Percentiles rank a stretch among this genome's conserved stretches.
Evolutionary conservation across 2,113 vertebrate species (phyloP).

Genomic region (Sapayoa aenigma): DNA sequence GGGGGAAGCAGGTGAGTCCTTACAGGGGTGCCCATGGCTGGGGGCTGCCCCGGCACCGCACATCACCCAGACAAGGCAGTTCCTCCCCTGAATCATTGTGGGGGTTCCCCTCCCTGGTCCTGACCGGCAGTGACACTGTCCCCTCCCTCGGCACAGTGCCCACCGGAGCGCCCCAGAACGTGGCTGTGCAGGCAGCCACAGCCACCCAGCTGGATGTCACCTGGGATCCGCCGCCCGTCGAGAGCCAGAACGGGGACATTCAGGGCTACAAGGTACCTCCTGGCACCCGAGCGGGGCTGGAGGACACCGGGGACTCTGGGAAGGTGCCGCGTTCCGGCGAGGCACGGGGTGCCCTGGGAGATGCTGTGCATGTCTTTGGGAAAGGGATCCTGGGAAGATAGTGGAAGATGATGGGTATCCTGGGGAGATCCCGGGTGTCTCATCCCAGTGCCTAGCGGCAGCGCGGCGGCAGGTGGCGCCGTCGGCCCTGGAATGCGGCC

Average conservation of each 20-base stretch:
- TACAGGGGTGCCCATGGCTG: fast-evolving
- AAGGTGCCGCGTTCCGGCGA: background rate
- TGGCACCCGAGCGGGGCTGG: fast-evolving
- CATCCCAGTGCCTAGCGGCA: background rate
- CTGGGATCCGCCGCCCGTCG: conserved; percentile 87
- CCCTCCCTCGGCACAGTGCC: conserved; percentile 77
- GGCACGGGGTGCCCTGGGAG: background rate
- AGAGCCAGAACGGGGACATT: conserved; percentile 94
- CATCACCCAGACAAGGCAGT: fast-evolving
- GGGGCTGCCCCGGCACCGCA: background rate
- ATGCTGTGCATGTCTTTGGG: background rate
- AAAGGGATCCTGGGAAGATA: background rate
- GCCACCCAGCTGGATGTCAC: conserved; percentile 94
- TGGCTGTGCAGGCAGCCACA: conserved; percentile 82
- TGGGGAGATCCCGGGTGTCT: background rate
- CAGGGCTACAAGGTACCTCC: conserved; percentile 92
- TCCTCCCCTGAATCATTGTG: fast-evolving
- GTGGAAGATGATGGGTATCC: background rate
- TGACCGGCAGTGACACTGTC: fast-evolving
- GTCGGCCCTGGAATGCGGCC: background rate
- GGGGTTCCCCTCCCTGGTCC: background rate
- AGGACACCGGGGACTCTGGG: background rate
- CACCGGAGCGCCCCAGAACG: conserved; percentile 85
- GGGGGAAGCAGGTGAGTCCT: conserved; percentile 88
- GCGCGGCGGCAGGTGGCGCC: conserved; percentile 21